Conservation (phyloP, 2,888 invertebrate species). For the Protodeltote pygarga region DNA sequence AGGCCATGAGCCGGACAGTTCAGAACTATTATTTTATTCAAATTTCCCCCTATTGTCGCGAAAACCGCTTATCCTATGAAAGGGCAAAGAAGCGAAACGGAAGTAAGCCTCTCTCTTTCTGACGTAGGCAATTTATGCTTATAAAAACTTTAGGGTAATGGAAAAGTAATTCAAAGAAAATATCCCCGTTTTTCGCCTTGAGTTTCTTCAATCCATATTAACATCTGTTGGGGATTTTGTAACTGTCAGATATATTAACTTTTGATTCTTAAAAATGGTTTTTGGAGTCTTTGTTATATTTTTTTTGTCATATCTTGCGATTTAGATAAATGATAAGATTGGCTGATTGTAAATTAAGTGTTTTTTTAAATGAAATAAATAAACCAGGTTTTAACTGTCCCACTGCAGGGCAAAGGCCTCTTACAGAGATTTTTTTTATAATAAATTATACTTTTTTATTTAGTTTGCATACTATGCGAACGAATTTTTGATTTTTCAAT, state of each 20-base stretch:
- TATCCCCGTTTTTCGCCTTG: slow-evolving; percentile 26
- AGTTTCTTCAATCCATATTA: slow-evolving; percentile 26
- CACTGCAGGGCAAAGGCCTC: too few species aligned
- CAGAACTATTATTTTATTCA: slow-evolving; percentile 81
- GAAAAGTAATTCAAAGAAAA: slow-evolving; percentile 45
- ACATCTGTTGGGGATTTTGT: slow-evolving; percentile 25
- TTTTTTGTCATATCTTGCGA: too few species aligned
- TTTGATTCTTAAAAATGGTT: slow-evolving; percentile 19
- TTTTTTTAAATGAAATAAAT: too few species aligned
- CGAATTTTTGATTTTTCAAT: too few species aligned
- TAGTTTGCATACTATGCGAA: too few species aligned
- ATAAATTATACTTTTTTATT: too few species aligned
- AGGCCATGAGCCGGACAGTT: slow-evolving; percentile 64
- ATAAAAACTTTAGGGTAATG: slow-evolving; percentile 43
- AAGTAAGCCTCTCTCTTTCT: slow-evolving; percentile 30
- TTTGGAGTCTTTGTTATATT: neutral
- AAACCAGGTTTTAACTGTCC: too few species aligned
- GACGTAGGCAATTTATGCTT: slow-evolving; percentile 34
- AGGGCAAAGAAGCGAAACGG: slow-evolving; percentile 40
- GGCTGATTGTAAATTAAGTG: too few species aligned
- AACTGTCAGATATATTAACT: slow-evolving; percentile 22
- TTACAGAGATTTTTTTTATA: too few species aligned
- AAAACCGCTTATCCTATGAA: slow-evolving; percentile 55
- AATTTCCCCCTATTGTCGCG: slow-evolving; percentile 68
- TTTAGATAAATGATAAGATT: too few species aligned